Base-by-base conservation (phyloP, 2,113 vertebrate genomes). In the Pelodiscus sinensis region DNA sequence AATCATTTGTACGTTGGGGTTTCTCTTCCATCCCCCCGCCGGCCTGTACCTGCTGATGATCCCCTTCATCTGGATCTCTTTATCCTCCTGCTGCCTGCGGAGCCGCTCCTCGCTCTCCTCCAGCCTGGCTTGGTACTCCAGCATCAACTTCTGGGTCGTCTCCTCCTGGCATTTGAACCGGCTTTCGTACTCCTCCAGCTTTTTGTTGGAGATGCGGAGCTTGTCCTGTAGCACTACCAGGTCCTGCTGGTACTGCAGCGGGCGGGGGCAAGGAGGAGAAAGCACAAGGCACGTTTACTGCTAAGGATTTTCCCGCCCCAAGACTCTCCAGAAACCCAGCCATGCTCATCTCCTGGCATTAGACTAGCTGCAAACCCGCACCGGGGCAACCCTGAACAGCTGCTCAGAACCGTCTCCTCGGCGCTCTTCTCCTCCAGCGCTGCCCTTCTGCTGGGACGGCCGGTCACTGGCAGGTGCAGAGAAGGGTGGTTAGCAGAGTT, bases 61-160 rank as follows among this genome's bases (percentile, higher is more conserved):
- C 97, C 99, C 99, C 96, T 99, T 99, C 99, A 99, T 99, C 98
- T 99, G 99, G 90, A 99, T 98, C 96, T 99, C 99, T 96, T 99
- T 99, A 97, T 99, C 99, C 6, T 99, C 99, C 97, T 99, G 99
- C 98, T 99, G 99, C 82, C 99, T 96, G 27, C 99, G 98, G 93
- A 99, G 98, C 8, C 99, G 96, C 93, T 99, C 99, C 98, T 99
- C 99, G 0, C 99, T 99, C 97, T 99, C 99, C 96, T 99, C 99
- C 97, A 99, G 98, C 89, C 99, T 96, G 4, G 99, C 98, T 98
- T 99, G 99, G 96, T 99, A 99, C 97, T 99, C 99, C 97, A 99
- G 98, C 97, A 99, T 97, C 94, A 99, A 98, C 97, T 99, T 99
- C 98, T 99, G 99, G 0, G 99, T 99, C 1, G 99, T 99, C 60